Percentiles rank a stretch among this genome's conserved stretches.
Evolutionary conservation across 2,888 invertebrate species (phyloP).

Genomic region (Agonum fuliginosum): DNA sequence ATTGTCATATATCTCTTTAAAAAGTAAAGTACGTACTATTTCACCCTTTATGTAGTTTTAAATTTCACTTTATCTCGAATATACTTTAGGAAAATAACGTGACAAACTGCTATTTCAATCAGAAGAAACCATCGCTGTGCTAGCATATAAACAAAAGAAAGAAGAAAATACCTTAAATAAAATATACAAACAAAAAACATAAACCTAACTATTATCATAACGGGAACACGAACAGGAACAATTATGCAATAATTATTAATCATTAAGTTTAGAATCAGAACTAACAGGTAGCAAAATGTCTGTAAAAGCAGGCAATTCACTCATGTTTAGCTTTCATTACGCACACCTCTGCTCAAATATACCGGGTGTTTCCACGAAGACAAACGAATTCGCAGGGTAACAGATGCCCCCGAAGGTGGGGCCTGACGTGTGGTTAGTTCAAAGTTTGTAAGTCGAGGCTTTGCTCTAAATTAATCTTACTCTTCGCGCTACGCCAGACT

Average conservation of each 20-base stretch:
- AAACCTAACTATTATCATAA: too few species aligned
- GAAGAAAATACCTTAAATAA: not conserved
- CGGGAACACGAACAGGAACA: too few species aligned
- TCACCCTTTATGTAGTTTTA: conserved; percentile 20
- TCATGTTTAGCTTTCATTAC: conserved; percentile 26
- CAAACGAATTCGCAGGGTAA: conserved; percentile 23
- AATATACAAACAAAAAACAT: too few species aligned
- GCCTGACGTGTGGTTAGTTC: conserved; percentile 21
- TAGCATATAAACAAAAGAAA: not conserved
- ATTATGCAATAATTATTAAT: too few species aligned
- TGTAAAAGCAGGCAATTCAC: not conserved
- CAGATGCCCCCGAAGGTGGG: conserved; percentile 27
- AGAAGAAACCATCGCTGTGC: not conserved
- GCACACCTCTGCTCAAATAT: conserved; percentile 6
- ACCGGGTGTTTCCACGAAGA: conserved; percentile 16
- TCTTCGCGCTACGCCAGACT: not conserved
- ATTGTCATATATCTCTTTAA: conserved; percentile 15
- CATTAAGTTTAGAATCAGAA: too few species aligned
- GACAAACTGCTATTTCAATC: conserved; percentile 16
- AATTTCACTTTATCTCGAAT: conserved; percentile 39
- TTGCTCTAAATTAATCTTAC: conserved; percentile 48
- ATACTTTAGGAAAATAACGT: conserved; percentile 11
- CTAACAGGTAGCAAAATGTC: not conserved
- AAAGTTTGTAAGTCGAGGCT: conserved; percentile 40
- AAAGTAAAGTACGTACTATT: conserved; percentile 35